A percentile compares a stretch with the other conserved stretches of the same genome.
Conservation (phyloP, 2,888 invertebrate genomes). For the Cepaea hortensis region DNA sequence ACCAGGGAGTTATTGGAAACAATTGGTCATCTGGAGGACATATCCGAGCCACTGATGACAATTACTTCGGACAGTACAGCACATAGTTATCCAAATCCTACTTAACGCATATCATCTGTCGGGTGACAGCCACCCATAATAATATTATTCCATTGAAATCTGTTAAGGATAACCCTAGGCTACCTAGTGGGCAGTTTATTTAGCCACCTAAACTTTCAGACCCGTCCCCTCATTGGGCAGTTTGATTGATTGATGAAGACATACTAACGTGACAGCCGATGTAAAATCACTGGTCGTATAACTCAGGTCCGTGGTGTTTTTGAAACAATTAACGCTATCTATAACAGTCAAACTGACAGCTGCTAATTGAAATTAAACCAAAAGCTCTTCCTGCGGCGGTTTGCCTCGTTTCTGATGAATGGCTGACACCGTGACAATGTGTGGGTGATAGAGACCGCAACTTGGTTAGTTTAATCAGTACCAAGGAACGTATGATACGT, state of each 20-base stretch:
- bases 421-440: too few relatives aligned
- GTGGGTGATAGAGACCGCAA: too few relatives aligned
- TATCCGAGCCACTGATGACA: neutral
- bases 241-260: constrained; percentile 1
- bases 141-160: neutral
- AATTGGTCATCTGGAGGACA: neutral
- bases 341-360: neutral
- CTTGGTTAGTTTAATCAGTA: too few relatives aligned
- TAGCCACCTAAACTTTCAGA: neutral
- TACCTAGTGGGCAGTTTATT: neutral
- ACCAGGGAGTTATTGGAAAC: neutral
- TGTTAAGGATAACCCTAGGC: neutral
- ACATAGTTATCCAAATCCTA: constrained; percentile 15
- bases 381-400: too few relatives aligned
- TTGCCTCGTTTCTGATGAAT: too few relatives aligned
- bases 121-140: neutral
- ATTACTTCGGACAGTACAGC: constrained; percentile 12
- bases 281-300: constrained; percentile 1
- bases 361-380: too few relatives aligned
- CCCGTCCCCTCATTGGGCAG: neutral
- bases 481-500: too few relatives aligned
- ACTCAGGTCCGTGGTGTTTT: neutral
- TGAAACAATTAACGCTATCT: neutral
- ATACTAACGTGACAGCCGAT: neutral
- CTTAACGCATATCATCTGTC: constrained; percentile 26